Base-by-base conservation (phyloP, 2,888 invertebrate genomes). In the Patella pellucida region DNA sequence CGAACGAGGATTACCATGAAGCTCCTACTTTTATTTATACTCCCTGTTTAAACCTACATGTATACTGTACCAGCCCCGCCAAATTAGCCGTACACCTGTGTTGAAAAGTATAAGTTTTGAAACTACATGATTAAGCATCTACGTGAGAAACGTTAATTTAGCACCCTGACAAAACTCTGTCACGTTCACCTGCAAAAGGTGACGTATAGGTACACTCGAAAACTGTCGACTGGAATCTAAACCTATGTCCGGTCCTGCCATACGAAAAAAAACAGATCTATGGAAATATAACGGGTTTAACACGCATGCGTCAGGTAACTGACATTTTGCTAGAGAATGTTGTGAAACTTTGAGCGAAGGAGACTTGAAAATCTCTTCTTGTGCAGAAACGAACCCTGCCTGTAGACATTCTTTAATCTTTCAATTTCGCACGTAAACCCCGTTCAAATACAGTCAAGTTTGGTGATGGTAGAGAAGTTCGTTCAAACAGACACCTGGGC, bases 401-500 rank as follows among this genome's bases (percentile, higher is more conserved):
- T 51, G 41, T 62, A 69, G 73, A 70, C 69, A 50, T 23, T 54
- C 50, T 70, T 56, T 69, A 67, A 50, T 62, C 69, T 74, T 74
- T 74, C 74, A 69, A 74, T 74, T 74, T 74, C 71, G 54, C 74
- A 70, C 69, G 70, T 74, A 74, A 74, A 71, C 74, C 74, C 56
- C 23, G 62, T 62, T 50, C 70, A 71, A 74, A 74, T 51, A 74
- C 41, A 51, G 70, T 54, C 56, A 70, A 70, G 70, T 70, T 74
- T 71, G 50, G 69, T 56, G 62, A 67, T 69, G 71, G 74, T 62
- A 67, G 62, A 31, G 67, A 74, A 52, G 56, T 71, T 70, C 62
- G 50, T 23, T 27, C 51, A 56, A 74, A 74, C 56, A 74, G 27
- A 70, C 74, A 74, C 74, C 74, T 74, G 74, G 74, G n/a, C n/a